phyloP scores from a whole-genome alignment of 2,888 invertebrate species.

The Myathropa florea region DNA sequence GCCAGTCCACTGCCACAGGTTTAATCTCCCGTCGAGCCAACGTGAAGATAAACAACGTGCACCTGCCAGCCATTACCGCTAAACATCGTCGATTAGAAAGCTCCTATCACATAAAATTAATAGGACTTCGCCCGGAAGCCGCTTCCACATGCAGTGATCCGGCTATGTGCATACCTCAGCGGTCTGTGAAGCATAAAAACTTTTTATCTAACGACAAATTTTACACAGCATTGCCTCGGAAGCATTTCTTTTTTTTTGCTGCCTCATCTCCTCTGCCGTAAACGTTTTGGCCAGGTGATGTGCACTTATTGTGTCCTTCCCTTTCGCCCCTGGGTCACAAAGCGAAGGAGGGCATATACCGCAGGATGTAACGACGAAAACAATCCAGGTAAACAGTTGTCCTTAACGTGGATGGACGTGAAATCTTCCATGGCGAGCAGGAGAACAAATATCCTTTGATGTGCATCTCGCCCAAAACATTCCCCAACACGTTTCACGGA shows the following conservation, averaged over 20 bases:
- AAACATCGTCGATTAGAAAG: conserved; percentile 44
- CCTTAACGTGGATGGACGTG: conserved; percentile 18
- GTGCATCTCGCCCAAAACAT: conserved; percentile 10
- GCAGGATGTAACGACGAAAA: conserved; percentile 16
- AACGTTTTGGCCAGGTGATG: conserved; percentile 41
- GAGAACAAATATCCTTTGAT: not conserved
- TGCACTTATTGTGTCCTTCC: conserved; percentile 13
- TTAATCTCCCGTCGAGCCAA: not conserved
- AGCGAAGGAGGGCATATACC: not conserved
- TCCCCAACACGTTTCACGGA: conserved; percentile 25
- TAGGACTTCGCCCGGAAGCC: conserved; percentile 36
- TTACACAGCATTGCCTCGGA: conserved; percentile 26
- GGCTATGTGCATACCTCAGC: not conserved
- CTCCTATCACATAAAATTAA: conserved; percentile 2
- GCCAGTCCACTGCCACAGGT: not conserved
- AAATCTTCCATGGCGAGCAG: not conserved
- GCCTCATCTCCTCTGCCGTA: not conserved
- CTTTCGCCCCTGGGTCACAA: no score
- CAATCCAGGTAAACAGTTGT: conserved; percentile 29
- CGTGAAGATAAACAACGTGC: conserved; percentile 11
- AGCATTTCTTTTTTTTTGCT: not conserved
- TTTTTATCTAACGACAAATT: conserved; percentile 54
- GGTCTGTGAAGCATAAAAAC: conserved; percentile 6
- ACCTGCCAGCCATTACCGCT: conserved; percentile 21
- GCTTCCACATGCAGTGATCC: not conserved